phyloP scores from a whole-genome alignment of 2,113 vertebrate species.

The Platichthys stellatus region DNA sequence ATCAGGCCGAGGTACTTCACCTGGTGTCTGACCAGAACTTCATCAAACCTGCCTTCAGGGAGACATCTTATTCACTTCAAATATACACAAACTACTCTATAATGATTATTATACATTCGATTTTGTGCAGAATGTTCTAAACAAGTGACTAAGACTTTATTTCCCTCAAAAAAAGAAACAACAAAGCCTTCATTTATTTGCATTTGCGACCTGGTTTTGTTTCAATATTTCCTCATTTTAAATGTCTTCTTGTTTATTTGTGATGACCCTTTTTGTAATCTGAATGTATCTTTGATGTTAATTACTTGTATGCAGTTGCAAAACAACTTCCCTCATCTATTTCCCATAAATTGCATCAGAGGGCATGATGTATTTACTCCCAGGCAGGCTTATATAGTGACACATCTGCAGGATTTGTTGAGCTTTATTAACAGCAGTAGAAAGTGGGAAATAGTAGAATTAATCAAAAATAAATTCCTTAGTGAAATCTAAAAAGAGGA shows the following conservation, averaged over 20 bases:
- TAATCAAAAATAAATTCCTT: not conserved
- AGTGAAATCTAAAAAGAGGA: not conserved
- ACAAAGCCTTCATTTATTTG: too few species aligned
- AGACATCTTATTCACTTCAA: conserved; percentile 7
- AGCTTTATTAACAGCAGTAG: not conserved
- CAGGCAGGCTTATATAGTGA: not conserved
- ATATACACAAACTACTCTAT: not conserved
- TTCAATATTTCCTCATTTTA: too few species aligned
- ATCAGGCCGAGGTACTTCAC: conserved; percentile 98
- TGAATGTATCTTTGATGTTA: not conserved
- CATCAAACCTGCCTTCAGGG: conserved; percentile 90
- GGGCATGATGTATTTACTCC: not conserved
- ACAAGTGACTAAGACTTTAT: not conserved
- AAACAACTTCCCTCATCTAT: not conserved
- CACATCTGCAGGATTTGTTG: not conserved
- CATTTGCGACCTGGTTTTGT: not conserved
- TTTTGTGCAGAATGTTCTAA: not conserved
- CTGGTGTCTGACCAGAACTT: conserved; percentile 94
- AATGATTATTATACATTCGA: not conserved
- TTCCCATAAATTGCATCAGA: not conserved
- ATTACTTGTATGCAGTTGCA: too few species aligned
- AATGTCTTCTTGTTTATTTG: not conserved
- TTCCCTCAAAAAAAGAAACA: too few species aligned
- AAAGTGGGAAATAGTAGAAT: not conserved
- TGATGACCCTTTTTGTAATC: not conserved